Evolutionary conservation across 2,113 vertebrate species (phyloP).

Genomic region (Archilochus colubris): DNA sequence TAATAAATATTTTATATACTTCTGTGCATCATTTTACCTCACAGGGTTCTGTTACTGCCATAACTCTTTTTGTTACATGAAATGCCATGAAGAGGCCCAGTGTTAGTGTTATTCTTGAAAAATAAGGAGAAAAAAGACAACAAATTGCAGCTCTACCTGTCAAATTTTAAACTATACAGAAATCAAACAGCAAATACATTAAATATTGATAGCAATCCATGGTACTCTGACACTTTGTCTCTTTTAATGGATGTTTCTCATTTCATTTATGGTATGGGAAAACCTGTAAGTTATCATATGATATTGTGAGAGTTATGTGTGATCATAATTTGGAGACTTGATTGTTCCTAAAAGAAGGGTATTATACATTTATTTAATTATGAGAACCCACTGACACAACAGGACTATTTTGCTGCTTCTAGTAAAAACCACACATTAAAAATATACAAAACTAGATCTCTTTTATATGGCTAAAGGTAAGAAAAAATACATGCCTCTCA

Average conservation of each 20-base stretch:
- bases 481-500: neutral
- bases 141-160: constrained; percentile 58
- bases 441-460: neutral
- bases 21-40: constrained; percentile 75
- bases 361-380: neutral
- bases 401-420: neutral
- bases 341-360: neutral
- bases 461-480: neutral
- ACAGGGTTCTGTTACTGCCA: constrained; percentile 49
- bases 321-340: neutral
- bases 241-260: neutral
- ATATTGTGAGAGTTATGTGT: neutral
- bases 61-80: constrained; percentile 67
- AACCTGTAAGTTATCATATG: neutral
- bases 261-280: neutral
- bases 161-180: constrained; percentile 54
- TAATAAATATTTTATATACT: constrained; percentile 81
- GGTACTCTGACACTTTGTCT: constrained; percentile 27
- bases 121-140: constrained; percentile 35
- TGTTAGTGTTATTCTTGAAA: constrained; percentile 39
- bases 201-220: constrained; percentile 54
- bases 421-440: neutral
- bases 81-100: constrained; percentile 43
- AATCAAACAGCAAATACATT: constrained; percentile 43
- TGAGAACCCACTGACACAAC: neutral